Conservation (phyloP, 2,113 vertebrate genomes). For the Brienomyrus brachyistius region DNA sequence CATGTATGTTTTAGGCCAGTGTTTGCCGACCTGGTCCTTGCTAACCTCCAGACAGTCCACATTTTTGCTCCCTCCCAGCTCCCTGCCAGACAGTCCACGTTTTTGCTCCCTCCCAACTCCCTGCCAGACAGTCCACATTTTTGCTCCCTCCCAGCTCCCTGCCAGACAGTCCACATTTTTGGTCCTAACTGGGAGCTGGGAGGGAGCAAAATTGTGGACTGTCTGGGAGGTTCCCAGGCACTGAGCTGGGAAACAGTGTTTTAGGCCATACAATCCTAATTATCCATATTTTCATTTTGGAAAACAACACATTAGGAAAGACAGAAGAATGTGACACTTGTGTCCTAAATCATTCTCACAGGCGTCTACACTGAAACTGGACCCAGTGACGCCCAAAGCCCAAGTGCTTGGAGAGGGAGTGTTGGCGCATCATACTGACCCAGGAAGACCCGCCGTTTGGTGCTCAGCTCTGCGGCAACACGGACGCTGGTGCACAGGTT, state of each 20-base stretch:
- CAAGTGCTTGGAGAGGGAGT: neutral
- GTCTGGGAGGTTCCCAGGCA: neutral
- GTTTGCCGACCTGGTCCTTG: neutral
- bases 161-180: no score
- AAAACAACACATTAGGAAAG: neutral
- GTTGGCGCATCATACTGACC: conserved; percentile 59
- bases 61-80: no score
- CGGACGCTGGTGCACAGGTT: conserved; percentile 85
- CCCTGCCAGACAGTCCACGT: neutral
- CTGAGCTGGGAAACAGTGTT: neutral
- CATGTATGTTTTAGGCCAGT: neutral
- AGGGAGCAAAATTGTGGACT: neutral
- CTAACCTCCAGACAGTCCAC: no score
- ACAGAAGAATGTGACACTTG: neutral
- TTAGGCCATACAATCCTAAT: neutral
- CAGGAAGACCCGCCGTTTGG: conserved; percentile 80
- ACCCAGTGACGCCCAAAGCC: neutral
- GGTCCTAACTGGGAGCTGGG: no score
- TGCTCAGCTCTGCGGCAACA: conserved; percentile 69
- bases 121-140: no score
- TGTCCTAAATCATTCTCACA: neutral
- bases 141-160: no score
- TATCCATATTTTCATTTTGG: neutral
- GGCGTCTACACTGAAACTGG: neutral
- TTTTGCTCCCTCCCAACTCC: neutral